phyloP scores from a whole-genome alignment of 2,113 vertebrate genomes.

The Coreoperca whiteheadi region DNA sequence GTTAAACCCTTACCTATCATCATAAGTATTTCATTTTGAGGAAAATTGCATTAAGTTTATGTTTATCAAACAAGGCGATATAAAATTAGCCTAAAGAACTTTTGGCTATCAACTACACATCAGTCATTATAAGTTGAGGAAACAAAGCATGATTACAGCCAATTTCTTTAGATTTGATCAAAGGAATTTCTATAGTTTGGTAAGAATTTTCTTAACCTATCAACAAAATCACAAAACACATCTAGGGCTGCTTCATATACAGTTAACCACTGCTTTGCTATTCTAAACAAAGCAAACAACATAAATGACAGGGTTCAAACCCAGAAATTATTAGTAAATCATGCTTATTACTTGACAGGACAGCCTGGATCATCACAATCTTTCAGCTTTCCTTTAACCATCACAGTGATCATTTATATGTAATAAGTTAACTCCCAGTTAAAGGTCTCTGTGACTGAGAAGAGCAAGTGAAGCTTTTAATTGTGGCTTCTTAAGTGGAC shows the following conservation, averaged over 20 bases:
- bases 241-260: neutral
- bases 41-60: neutral
- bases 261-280: neutral
- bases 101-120: neutral
- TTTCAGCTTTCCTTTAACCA: neutral
- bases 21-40: neutral
- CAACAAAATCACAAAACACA: neutral
- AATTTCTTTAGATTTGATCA: neutral
- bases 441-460: neutral
- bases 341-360: neutral
- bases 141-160: too few relatives aligned
- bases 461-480: neutral
- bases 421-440: too few relatives aligned
- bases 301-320: neutral
- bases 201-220: neutral
- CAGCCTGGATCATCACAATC: neutral
- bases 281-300: neutral
- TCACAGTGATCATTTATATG: neutral
- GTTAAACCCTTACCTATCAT: neutral
- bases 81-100: neutral
- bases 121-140: neutral
- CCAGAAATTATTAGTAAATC: neutral
- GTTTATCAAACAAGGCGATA: neutral
- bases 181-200: neutral
- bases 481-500: slow-evolving; percentile 20